Evolutionary conservation across 1,140 invertebrate genomes (phyloP), one percentile per base, ranked within the genome.

Genomic region (Cherax quadricarinatus): DNA sequence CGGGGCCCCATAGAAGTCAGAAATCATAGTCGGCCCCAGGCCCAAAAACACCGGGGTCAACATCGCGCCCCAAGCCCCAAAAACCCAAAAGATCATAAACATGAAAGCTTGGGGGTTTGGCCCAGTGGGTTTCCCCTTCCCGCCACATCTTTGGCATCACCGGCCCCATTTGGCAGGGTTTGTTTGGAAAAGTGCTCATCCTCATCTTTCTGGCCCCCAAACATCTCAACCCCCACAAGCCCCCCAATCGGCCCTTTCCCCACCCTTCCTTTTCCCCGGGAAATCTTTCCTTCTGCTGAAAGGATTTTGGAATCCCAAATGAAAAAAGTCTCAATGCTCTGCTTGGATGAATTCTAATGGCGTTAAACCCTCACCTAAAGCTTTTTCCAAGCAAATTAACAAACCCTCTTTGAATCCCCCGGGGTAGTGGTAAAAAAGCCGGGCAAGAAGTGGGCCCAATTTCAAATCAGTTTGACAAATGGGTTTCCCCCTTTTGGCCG

Each of bases 361-460:
- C 48, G 12, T 81, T 6, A 80, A 92, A 18, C 86, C 91, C 30
- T 86, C 90, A 24, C 86, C 86, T n/a, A 86, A 88, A 83, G 86
- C 91, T 88, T 9, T 88, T 92, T n/a, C n/a, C n/a, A n/a, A 85
- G 80, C 62, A 92, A 88, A 60, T n/a, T 92, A 49, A 88, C 86
- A 66, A 92, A 85, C 57, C 82, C 86, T 75, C 90, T 24, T 57
- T 86, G 49, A 91, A 86, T 70, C 90, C 84, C 48, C 21, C 90
- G 87, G 16, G 78, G 84, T 51, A 86, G 78, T 86, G 89, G 70
- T 16, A 75, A 51, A 84, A 86, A 30, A 49, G 12, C 30, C 12
- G 66, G 41, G 78, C 57, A 48, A 53, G 84, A 24, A 30, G 84
- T 51, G 62, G 62, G 21, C 66, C 85, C 73, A 49, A 49, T 57